Evolutionary conservation across 1,140 invertebrate genomes (phyloP), one percentile per base, ranked within the genome.

Genomic region (Drosophila nannoptera): DNA sequence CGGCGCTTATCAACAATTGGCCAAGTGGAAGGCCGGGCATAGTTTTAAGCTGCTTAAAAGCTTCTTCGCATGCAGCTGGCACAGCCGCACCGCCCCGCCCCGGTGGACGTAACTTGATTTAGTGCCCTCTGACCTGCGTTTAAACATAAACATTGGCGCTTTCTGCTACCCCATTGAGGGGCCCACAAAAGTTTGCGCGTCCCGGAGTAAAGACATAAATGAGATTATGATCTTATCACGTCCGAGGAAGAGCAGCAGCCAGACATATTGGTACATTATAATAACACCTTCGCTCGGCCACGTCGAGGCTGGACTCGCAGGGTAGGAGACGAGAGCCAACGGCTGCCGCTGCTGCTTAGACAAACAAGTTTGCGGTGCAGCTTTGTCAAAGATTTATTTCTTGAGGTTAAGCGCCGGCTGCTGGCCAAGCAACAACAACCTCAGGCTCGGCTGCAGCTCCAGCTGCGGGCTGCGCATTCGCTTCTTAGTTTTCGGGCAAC

Each of bases 201-300:
- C 61, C 71, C 69, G 22, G 70, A 84, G 77, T 87, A 86, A 82
- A 77, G 80, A 89, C 87, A 88, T 87, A 89, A 89, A 89, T 89
- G 87, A 87, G 88, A 89, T 89, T 89, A 89, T 89, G 88, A 89
- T 89, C 86, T 89, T 89, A 89, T 89, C 88, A 87, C 75, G 81
- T 75, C 35, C 45, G 48, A 48, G 59, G 8, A 53, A 33, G 4
- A 46, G 50, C n/a, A 45, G 42, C 32, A 38, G n/a, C 55, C 77
- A 87, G 83, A 87, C 83, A 73, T 80, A 69, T 77, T 78, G 64
- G 63, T 68, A 75, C 56, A 76, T 75, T 78, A 65, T 70, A 78
- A 68, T 73, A 84, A 87, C 87, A 88, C 78, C 82, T 87, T 86
- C 62, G 65, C 59, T 49, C 50, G 45, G 45, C 65, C 58, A 52